These are phyloP conservation scores for Celastrina argiolus DNA, from an alignment of 2,888 invertebrate genomes.

Conservation along the genomic window DNA sequence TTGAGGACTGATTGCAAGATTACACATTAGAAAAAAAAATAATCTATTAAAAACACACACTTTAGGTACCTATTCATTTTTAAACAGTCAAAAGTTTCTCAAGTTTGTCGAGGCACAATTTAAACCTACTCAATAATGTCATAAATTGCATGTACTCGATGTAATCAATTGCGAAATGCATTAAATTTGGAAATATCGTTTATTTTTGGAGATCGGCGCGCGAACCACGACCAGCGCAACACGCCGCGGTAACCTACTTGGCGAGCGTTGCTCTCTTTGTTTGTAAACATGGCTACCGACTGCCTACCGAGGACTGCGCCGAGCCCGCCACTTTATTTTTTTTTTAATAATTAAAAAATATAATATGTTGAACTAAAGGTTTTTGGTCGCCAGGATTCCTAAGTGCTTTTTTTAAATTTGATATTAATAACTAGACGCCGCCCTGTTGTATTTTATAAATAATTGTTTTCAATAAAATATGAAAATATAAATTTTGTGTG, in stretches of 20 bases:
- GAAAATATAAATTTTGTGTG: too few species aligned
- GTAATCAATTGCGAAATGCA: not conserved
- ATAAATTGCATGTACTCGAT: not conserved
- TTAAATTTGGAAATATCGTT: constrained; percentile 24
- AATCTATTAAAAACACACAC: too few species aligned
- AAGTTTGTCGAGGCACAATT: not conserved
- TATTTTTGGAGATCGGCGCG: constrained; percentile 33
- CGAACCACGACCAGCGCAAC: constrained; percentile 73
- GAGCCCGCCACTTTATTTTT: constrained; percentile 37
- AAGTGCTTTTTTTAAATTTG: too few species aligned
- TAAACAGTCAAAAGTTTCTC: not conserved
- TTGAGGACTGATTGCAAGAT: too few species aligned
- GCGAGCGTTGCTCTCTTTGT: constrained; percentile 76
- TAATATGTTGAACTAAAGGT: too few species aligned
- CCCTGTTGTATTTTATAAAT: too few species aligned
- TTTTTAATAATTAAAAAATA: too few species aligned
- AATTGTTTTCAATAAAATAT: too few species aligned
- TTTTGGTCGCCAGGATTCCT: too few species aligned
- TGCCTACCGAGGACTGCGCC: too few species aligned
- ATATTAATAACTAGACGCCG: too few species aligned
- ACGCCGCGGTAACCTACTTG: constrained; percentile 72
- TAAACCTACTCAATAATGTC: constrained; percentile 1
- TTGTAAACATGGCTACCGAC: constrained; percentile 75
- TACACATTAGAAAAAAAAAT: too few species aligned
- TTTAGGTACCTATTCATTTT: not conserved